A percentile compares a stretch with the other conserved stretches of the same genome.
phyloP scores from a whole-genome alignment of 2,888 invertebrate species.

The Tridacna gigas region DNA sequence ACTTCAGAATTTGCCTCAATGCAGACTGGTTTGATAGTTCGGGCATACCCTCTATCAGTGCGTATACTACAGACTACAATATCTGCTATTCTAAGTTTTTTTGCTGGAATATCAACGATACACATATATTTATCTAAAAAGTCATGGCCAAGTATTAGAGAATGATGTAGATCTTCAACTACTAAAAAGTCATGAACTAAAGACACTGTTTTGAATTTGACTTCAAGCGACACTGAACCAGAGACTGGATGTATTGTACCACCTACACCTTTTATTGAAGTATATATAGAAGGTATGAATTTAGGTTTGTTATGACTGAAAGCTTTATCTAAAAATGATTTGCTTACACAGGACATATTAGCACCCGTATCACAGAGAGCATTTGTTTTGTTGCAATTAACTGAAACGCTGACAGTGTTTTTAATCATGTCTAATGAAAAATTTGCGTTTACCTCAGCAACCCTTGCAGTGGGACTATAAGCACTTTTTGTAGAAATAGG shows the following conservation, averaged over 20 bases:
- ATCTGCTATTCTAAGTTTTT: conserved; percentile 19
- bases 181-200: conserved; percentile 15
- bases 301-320: conserved; percentile 22
- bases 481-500: not conserved
- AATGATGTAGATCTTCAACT: too few species aligned
- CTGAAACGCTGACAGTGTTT: conserved; percentile 30
- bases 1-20: conserved; percentile 33
- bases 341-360: conserved; percentile 28
- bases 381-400: conserved; percentile 26
- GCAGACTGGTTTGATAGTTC: conserved; percentile 20
- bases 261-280: conserved; percentile 21
- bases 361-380: conserved; percentile 36
- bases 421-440: conserved; percentile 34
- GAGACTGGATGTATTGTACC: conserved; percentile 22
- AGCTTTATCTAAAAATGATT: conserved; percentile 32
- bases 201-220: conserved; percentile 1
- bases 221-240: conserved; percentile 21
- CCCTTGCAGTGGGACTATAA: not conserved
- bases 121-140: conserved; percentile 8
- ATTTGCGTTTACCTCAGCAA: not conserved
- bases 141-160: too few species aligned
- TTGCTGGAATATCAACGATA: conserved; percentile 14
- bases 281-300: not conserved
- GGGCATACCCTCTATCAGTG: conserved; percentile 29
- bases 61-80: conserved; percentile 26